A percentile compares a stretch with the other conserved stretches of the same genome.
Evolutionary conservation across 2,113 vertebrate genomes (phyloP).

Genomic region (Erinaceus europaeus): DNA sequence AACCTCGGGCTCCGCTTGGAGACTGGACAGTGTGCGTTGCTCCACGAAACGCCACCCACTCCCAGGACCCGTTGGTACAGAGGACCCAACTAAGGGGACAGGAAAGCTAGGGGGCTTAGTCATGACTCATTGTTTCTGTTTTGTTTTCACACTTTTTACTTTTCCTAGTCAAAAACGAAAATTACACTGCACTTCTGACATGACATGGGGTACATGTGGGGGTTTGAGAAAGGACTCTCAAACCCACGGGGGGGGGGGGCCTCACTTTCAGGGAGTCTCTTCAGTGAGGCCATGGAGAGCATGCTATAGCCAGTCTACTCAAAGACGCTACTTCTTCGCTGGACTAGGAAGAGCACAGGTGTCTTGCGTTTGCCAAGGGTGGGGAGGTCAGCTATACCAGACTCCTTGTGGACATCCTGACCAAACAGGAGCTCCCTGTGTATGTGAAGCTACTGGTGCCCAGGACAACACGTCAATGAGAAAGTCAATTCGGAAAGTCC

Average conservation of each 20-base stretch:
- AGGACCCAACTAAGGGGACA: not conserved
- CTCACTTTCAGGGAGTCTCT: not conserved
- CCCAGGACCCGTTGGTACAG: not conserved
- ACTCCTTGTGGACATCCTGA: no score
- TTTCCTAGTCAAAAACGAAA: not conserved
- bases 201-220: not conserved
- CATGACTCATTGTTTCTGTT: no score
- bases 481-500: not conserved
- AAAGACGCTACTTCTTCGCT: not conserved
- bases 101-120: no score
- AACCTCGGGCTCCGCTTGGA: not conserved
- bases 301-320: not conserved
- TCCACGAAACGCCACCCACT: not conserved
- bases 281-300: not conserved
- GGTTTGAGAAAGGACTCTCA: not conserved
- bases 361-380: not conserved
- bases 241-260: no score
- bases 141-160: not conserved
- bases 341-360: not conserved
- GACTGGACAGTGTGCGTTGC: not conserved
- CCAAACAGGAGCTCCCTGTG: not conserved
- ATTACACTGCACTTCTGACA: not conserved
- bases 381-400: no score
- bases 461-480: not conserved
- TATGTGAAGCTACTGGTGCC: not conserved